Conservation (phyloP, 1,140 invertebrate genomes). For the Neodiprion pinetum region DNA sequence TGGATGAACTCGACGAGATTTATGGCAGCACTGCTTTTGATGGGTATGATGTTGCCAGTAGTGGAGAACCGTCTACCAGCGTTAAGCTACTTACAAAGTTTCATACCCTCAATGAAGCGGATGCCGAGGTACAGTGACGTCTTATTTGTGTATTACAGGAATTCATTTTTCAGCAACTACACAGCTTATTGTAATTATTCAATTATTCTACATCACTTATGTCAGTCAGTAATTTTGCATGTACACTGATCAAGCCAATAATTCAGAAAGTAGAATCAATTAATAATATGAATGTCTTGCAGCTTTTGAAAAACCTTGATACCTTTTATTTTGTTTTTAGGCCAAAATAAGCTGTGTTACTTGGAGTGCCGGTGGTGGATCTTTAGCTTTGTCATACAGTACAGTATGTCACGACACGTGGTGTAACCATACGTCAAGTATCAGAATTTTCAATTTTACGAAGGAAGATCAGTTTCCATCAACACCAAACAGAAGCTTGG, state of each 20-base stretch:
- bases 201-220: neutral
- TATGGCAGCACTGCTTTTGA: constrained; percentile 53
- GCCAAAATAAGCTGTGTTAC: constrained; percentile 53
- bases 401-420: constrained; percentile 50
- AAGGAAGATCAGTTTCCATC: constrained; percentile 45
- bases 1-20: constrained; percentile 56
- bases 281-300: too few species aligned
- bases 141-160: neutral
- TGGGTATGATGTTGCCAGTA: constrained; percentile 44
- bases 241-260: too few species aligned
- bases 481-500: constrained; percentile 43
- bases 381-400: constrained; percentile 49
- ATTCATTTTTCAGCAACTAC: too few species aligned
- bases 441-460: constrained; percentile 54
- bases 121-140: constrained; percentile 38
- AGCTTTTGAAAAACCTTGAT: neutral
- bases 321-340: constrained; percentile 37
- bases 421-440: constrained; percentile 55
- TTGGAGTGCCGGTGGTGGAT: constrained; percentile 59
- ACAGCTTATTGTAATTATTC: too few species aligned
- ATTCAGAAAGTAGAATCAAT: too few species aligned
- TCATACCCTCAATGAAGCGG: constrained; percentile 37
- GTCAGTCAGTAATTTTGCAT: too few species aligned
- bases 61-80: constrained; percentile 34
- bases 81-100: constrained; percentile 47